Evolutionary conservation across 2,113 vertebrate genomes (phyloP).

Genomic region (Lonchura striata): DNA sequence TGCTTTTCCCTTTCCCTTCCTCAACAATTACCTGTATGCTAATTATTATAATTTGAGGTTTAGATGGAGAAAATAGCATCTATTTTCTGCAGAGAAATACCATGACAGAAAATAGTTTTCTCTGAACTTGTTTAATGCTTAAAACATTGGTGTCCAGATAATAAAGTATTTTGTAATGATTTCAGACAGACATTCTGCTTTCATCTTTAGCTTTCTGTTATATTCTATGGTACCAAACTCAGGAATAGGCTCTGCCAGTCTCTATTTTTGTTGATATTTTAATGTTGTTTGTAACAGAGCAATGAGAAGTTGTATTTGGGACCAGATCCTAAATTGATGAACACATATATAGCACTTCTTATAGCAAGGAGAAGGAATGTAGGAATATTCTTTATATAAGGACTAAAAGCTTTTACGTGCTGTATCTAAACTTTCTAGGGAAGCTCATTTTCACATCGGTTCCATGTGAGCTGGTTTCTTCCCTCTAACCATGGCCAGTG

Average conservation of each 20-base stretch:
- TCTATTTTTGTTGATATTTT: not conserved
- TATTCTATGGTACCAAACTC: not conserved
- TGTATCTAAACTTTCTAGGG: not conserved
- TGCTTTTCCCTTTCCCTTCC: slow-evolving; percentile 1
- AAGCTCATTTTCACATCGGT: not conserved
- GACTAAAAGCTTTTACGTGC: not conserved
- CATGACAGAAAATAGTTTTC: not conserved
- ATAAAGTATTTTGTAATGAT: not conserved
- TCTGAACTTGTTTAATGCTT: not conserved
- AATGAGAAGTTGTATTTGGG: not conserved
- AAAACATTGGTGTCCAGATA: not conserved
- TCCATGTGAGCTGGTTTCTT: not conserved
- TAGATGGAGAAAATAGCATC: not conserved
- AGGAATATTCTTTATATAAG: not conserved
- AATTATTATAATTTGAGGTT: not conserved
- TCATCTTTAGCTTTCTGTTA: not conserved
- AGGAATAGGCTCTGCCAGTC: not conserved
- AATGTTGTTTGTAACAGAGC: not conserved
- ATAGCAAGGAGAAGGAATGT: not conserved
- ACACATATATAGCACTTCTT: not conserved
- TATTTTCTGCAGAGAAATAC: not conserved
- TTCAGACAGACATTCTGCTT: not conserved
- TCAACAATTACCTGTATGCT: not conserved
- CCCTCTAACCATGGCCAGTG: not conserved
- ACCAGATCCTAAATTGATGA: not conserved